These are phyloP conservation scores for Sebastes trivittatus DNA, from an alignment of 2,797 vertebrate species.

Conservation along the genomic window DNA sequence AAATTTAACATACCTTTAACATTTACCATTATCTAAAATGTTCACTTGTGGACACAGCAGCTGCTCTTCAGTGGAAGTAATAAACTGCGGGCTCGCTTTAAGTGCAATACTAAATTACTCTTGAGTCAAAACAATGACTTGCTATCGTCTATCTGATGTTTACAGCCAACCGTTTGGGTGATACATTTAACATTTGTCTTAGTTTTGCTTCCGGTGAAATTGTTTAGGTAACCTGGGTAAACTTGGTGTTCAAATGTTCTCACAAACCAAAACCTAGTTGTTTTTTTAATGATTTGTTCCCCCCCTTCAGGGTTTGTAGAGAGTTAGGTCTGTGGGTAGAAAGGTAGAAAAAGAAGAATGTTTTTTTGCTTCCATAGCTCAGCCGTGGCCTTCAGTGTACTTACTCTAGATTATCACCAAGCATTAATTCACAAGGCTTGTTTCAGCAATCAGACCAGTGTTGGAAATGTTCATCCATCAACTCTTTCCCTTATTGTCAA, in stretches of 20 bases:
- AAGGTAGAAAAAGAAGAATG: not conserved
- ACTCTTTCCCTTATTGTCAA: not conserved
- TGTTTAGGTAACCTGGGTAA: not conserved
- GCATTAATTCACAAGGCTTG: slow-evolving; percentile 49
- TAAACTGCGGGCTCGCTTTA: no score
- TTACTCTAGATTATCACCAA: slow-evolving; percentile 44
- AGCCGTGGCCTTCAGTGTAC: slow-evolving; percentile 10
- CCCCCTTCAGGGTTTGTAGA: not conserved
- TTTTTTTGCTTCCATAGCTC: not conserved
- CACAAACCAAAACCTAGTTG: not conserved
- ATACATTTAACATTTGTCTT: no score
- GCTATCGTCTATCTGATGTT: no score
- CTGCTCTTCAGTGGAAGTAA: no score
- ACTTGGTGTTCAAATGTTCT: not conserved
- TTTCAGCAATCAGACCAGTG: slow-evolving; percentile 49
- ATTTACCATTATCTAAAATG: no score
- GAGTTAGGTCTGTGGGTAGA: not conserved
- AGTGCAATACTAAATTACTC: no score
- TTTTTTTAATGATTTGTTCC: not conserved
- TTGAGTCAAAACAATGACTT: no score
- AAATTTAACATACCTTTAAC: no score
- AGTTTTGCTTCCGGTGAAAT: not conserved
- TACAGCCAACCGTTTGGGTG: no score
- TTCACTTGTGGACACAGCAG: no score
- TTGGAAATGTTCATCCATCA: slow-evolving; percentile 65